Evolutionary conservation across 1,140 invertebrate genomes (phyloP).

Genomic region (Drosophila yakuba): DNA sequence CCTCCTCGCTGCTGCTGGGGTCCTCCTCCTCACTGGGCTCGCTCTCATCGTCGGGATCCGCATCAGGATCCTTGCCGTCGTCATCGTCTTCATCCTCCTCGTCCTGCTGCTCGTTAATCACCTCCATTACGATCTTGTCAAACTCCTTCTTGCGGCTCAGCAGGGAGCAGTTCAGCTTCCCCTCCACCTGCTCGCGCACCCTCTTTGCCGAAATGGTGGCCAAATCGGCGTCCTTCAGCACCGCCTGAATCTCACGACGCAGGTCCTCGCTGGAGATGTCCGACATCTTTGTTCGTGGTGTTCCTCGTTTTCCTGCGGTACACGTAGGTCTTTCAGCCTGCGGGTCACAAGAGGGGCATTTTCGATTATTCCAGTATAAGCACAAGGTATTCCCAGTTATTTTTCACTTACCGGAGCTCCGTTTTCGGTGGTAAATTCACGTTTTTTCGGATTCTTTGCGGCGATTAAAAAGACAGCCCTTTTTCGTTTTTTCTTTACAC

Average conservation of each 20-base stretch:
- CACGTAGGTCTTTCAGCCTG: slow-evolving; percentile 21
- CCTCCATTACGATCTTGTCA: slow-evolving; percentile 92
- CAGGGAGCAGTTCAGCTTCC: slow-evolving; percentile 91
- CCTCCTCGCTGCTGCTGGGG: slow-evolving; percentile 84
- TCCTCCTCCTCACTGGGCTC: slow-evolving; percentile 85
- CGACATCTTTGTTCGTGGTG: slow-evolving; percentile 76
- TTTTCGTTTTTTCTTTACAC: slow-evolving; percentile 61
- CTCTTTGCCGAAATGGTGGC: slow-evolving; percentile 94
- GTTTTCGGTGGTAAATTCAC: slow-evolving; percentile 35
- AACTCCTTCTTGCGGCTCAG: slow-evolving; percentile 92
- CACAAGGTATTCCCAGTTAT: background rate
- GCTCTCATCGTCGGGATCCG: slow-evolving; percentile 87
- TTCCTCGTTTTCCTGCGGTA: slow-evolving; percentile 55
- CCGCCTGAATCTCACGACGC: slow-evolving; percentile 84
- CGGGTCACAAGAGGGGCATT: slow-evolving; percentile 7
- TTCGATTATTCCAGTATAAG: background rate
- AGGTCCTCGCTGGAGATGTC: slow-evolving; percentile 78
- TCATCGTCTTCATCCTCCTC: slow-evolving; percentile 86
- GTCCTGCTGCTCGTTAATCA: slow-evolving; percentile 85
- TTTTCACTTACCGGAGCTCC: slow-evolving; percentile 9
- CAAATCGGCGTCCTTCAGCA: slow-evolving; percentile 94
- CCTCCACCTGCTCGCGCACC: slow-evolving; percentile 94
- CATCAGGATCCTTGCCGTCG: slow-evolving; percentile 85
- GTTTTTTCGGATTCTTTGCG: slow-evolving; percentile 27
- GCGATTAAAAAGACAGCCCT: slow-evolving; percentile 1